phyloP scores from a whole-genome alignment of 2,113 vertebrate species.

The Spea bombifrons region DNA sequence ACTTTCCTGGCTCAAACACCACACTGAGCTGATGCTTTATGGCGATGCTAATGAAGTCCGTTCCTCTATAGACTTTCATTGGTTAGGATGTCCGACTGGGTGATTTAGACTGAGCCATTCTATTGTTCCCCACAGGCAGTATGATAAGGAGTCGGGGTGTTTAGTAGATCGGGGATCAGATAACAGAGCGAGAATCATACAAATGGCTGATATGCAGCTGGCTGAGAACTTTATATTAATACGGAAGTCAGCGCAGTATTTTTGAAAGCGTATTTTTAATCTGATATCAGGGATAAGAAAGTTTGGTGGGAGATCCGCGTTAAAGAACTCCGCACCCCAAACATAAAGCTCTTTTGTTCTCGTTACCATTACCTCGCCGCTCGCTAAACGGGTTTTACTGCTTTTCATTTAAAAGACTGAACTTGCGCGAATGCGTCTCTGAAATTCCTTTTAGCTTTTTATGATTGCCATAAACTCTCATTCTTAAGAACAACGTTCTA shows the following conservation, averaged over 20 bases:
- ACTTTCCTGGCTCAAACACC: no score
- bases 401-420: constrained; percentile 57
- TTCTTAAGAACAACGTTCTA: neutral
- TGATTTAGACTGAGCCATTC: neutral
- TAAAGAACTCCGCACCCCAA: constrained; percentile 15
- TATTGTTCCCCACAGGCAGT: no score
- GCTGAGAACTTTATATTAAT: neutral
- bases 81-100: neutral
- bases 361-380: constrained; percentile 52
- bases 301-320: neutral
- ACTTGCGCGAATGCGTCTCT: constrained; percentile 58
- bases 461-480: neutral
- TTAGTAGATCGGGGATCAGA: no score
- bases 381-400: constrained; percentile 60
- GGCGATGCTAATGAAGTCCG: no score
- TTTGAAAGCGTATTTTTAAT: no score
- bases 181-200: no score
- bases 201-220: no score
- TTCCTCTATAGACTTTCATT: no score
- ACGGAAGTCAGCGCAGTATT: neutral
- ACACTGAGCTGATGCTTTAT: no score
- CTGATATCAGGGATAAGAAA: neutral
- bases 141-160: no score
- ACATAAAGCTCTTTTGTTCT: constrained; percentile 63
- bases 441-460: constrained; percentile 50